These are phyloP conservation scores for Recurvirostra avosetta DNA, from an alignment of 2,113 vertebrate species.

Conservation along the genomic window DNA sequence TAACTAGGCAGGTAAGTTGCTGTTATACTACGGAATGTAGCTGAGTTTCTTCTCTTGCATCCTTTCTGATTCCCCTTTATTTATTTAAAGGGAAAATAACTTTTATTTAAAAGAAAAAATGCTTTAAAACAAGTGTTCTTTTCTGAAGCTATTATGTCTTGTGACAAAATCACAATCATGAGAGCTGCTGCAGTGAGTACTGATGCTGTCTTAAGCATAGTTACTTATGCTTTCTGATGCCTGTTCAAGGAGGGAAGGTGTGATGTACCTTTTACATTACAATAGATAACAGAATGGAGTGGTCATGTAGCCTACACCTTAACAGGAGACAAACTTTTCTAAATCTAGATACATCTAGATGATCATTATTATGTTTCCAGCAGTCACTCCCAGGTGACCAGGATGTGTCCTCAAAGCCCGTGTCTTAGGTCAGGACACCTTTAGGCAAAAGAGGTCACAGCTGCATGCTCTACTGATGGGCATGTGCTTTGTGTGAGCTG, in stretches of 20 bases:
- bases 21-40: neutral
- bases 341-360: neutral
- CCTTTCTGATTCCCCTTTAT: neutral
- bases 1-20: neutral
- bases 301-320: neutral
- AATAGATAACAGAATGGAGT: neutral
- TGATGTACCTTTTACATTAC: neutral
- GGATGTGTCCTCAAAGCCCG: neutral
- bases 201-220: neutral
- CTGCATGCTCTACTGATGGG: neutral
- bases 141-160: neutral
- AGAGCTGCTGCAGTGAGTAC: neutral
- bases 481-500: neutral
- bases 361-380: neutral
- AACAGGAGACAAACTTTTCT: neutral
- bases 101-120: neutral
- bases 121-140: neutral
- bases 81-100: neutral
- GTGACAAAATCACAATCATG: accelerated
- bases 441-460: neutral
- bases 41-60: neutral
- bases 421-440: neutral
- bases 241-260: neutral
- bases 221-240: neutral
- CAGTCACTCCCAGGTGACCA: neutral